Base-by-base conservation (phyloP, 2,113 vertebrate species). In the Eolophus roseicapilla region DNA sequence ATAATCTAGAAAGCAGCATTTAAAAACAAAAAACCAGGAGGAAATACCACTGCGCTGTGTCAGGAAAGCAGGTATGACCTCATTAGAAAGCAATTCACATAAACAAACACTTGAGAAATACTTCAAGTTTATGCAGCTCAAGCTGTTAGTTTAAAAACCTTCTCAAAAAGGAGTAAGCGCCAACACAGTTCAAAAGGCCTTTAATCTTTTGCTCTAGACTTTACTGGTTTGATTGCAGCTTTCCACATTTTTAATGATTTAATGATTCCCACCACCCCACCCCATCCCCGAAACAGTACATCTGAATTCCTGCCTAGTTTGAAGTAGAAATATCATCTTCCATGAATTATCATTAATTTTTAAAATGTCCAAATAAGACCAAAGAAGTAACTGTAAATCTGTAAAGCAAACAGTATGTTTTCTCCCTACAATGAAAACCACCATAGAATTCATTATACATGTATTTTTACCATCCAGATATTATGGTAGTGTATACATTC, bases 51-150 rank as follows among this genome's bases (percentile, higher is more conserved):
- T 82, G 91, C 80, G 73, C 73, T 82, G 94, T 82, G 76, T 96
- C 82, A 0, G 93, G 91, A 97, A 97, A 96, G 96, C 88, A 96
- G 86, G 82, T 86, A 88, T 97, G 95, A 97, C 93, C 93, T 97
- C 96, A 97, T 95, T 89, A 94, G 79, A 93, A 93, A 97, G 88
- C 55, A 88, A 97, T 97, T 97, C 95, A 91, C 89, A 93, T 92
- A 96, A 95, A 97, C 96, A 97, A 92, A 97, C 94, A 97, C 94
- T 96, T 97, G 73, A 96, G 90, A 97, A 95, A 82, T 92, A 97
- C 96, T 96, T 95, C 78, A 94, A 95, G 90, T 97, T 95, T 95
- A 96, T 70, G 83, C 86, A 95, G 87, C 85, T 91, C 83, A 92
- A 82, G 83, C 68, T 95, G 85, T 85, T 95, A 75, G 70, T 95